Base-by-base conservation (phyloP, 2,888 invertebrate genomes). In the Chloroclystis v-ata region DNA sequence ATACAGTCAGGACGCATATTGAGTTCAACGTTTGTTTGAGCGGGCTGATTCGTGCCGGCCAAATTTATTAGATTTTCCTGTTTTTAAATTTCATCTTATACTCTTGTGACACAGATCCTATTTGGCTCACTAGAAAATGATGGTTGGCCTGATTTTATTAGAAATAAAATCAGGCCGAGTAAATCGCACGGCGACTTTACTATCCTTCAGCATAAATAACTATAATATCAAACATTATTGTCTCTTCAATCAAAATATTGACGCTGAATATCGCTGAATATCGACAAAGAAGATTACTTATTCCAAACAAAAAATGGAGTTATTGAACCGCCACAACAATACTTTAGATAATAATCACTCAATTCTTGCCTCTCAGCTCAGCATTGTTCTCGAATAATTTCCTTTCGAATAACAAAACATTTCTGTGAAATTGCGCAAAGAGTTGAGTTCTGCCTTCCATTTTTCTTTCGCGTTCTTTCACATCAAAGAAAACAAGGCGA, bases 11-110 rank as follows among this genome's bases (percentile, higher is more conserved):
- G 32, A 54, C 76, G 75, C 80, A 82, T 82, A 83, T 84, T 83
- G 81, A 80, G 79, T 78, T 72, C 73, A 71, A 62, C 75, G 72
- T 75, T 77, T 80, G 79, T 81, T 75, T 75, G 79, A 76, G 72
- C 46, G 52, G 58, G 52, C 58, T 54, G 72, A 67, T 68, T 69
- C 63, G 65, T 66, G 61, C 60, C 65, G 62, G 72, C 75, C 75
- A 76, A 77, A 77, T 77, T 71, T 78, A 75, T 79, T 75, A 63
- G 12, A 69, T 68, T 70, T 65, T 71, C 72, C 72, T 72, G 71
- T 70, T 72, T 73, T 69, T 65, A 64, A 63, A 63, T 61, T 60
- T 48, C 61, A 45, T 52, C 48, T 35, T 42, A 39, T 42, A 30
- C 25, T 10, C 12, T n/a, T n/a, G n/a, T n/a, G n/a, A n/a, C n/a